A percentile compares a stretch with the other conserved stretches of the same genome.
These are phyloP conservation scores for Eueides isabella DNA, from an alignment of 1,140 invertebrate species.

Conservation along the genomic window DNA sequence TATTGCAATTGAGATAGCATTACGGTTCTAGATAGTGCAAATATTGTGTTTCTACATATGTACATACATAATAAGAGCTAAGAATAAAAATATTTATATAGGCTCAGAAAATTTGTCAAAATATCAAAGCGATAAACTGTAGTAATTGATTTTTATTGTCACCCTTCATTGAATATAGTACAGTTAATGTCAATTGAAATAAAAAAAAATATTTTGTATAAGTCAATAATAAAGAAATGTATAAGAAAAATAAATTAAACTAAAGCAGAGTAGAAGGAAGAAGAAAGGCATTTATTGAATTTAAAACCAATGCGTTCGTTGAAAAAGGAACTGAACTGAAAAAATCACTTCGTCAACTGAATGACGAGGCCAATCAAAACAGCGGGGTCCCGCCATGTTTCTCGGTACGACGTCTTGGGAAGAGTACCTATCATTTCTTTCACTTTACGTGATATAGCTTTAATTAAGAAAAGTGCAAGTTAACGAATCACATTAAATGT, in stretches of 20 bases:
- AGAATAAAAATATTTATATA: background rate
- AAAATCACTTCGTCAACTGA: conserved; percentile 55
- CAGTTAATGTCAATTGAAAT: too few relatives aligned
- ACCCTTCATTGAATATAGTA: background rate
- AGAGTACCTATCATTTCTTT: conserved; percentile 31
- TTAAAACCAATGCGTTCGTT: conserved; percentile 41
- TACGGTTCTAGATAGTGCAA: too few relatives aligned
- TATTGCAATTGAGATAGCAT: background rate
- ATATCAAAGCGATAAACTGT: too few relatives aligned
- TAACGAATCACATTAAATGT: conserved; percentile 8
- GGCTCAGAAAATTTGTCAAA: background rate
- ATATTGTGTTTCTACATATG: too few relatives aligned
- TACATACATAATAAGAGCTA: too few relatives aligned
- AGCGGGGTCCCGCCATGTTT: conserved; percentile 49
- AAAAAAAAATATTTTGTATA: conserved; percentile 7
- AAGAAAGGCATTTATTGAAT: conserved; percentile 34
- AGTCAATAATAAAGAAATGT: background rate
- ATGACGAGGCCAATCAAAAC: conserved; percentile 53
- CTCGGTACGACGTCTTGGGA: conserved; percentile 36
- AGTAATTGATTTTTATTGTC: too few relatives aligned
- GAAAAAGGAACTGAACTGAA: conserved; percentile 41
- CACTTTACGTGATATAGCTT: conserved; percentile 21
- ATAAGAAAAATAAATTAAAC: conserved; percentile 30
- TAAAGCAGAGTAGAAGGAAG: too few relatives aligned
- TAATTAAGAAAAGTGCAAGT: conserved; percentile 23